Evolutionary conservation across 2,113 vertebrate genomes (phyloP).

Genomic region (Rhinoptilus africanus): DNA sequence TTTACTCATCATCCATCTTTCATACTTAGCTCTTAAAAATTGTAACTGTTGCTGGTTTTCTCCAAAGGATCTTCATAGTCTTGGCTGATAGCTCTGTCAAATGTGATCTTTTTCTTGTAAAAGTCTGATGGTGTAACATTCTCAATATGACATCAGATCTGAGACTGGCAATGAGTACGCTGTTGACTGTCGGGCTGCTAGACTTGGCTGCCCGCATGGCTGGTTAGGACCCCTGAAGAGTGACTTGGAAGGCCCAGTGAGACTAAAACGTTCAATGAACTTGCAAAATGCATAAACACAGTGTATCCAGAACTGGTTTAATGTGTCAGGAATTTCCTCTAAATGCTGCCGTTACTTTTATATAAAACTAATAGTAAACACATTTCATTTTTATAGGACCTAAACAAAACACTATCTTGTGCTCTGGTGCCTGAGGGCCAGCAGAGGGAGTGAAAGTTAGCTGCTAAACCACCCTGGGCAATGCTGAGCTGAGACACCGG

Average conservation of each 20-base stretch:
- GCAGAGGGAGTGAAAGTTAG: slow-evolving; percentile 56
- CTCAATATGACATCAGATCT: neutral
- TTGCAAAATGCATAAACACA: neutral
- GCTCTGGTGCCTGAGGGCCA: slow-evolving; percentile 28
- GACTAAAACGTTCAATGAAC: neutral
- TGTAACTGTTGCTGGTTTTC: neutral
- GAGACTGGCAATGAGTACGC: neutral
- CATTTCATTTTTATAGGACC: neutral
- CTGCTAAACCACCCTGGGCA: neutral
- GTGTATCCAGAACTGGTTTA: neutral
- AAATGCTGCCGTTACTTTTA: neutral
- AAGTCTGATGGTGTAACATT: neutral
- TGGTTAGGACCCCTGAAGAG: neutral
- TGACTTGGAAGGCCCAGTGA: neutral
- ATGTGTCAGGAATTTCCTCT: neutral
- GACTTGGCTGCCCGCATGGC: fast-evolving
- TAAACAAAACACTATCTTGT: neutral
- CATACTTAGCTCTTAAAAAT: neutral
- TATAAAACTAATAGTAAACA: neutral
- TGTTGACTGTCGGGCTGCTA: neutral
- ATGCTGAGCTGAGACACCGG: neutral
- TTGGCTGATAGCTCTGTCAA: neutral
- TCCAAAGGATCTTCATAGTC: neutral
- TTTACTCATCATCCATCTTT: neutral
- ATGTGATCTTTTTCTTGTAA: neutral